Base-by-base conservation (phyloP, 2,888 invertebrate species). In the Kuschelorhynchus macadamiae region DNA sequence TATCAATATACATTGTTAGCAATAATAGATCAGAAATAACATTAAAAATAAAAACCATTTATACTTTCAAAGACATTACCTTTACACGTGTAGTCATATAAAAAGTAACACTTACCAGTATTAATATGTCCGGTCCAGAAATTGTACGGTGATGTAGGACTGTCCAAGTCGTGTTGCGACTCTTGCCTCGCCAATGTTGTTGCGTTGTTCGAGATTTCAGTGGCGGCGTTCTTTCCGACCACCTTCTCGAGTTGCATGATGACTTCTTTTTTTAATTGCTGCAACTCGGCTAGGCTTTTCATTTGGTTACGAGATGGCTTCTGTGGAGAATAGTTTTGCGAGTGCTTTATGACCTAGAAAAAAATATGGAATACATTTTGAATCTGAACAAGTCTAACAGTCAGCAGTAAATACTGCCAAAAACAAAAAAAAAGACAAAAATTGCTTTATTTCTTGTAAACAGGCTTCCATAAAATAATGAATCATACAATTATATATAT, bases 221-320 rank as follows among this genome's bases (percentile, higher is more conserved):
- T 81, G 0, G 84, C 83, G 8, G 81, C 83, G 64, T 79, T 83
- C 71, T 86, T 87, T 0, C 87, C 86, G 9, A 88, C 86, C 8
- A 89, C 87, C 74, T 88, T 88, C 75, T 89, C 89, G 46, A 90
- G 77, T 68, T 88, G 88, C 65, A 85, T 85, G 18, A 89, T 83
- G 50, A 90, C 87, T 76, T 89, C 89, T 80, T 87, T 87, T 76
- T 86, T 88, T 2, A 89, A 84, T 74, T 89, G 88, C 66, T 89
- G 85, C 53, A 90, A 81, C 73, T 88, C 86, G 0, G 88, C 87
- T 44, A 89, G 80, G 66, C 85, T 87, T 77, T 87, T 87, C 9
- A 86, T 86, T 25, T 82, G 79, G 18, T 81, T 77, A 49, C 82
- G 76, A 30, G 52, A 73, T 75, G 7, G 72, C 72, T 67, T 78